phyloP scores from a whole-genome alignment of 2,888 invertebrate species.

The Chrysotoxum bicinctum region DNA sequence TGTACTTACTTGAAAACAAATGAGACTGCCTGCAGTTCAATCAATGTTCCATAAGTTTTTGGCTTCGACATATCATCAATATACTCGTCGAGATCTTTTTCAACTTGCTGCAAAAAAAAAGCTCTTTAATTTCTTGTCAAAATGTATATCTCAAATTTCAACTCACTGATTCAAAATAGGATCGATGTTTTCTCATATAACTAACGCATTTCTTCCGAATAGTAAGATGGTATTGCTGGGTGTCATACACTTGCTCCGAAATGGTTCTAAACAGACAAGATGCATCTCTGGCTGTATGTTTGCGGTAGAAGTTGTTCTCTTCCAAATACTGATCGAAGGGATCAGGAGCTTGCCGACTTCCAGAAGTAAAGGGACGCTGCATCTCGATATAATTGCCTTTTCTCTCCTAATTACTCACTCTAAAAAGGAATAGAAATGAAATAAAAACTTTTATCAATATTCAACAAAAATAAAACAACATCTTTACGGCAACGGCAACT shows the following conservation, averaged over 20 bases:
- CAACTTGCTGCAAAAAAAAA: slow-evolving; percentile 83
- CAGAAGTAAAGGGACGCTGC: slow-evolving; percentile 80
- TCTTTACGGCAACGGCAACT: slow-evolving; percentile 55
- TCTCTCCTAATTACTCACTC: not conserved
- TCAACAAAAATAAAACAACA: not conserved
- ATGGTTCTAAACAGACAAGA: slow-evolving; percentile 94
- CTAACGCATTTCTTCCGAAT: slow-evolving; percentile 89
- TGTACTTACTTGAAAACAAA: slow-evolving; percentile 85
- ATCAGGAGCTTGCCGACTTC: slow-evolving; percentile 81
- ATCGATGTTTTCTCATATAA: slow-evolving; percentile 86
- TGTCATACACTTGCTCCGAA: slow-evolving; percentile 89
- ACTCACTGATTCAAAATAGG: slow-evolving; percentile 86
- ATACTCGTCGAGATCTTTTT: slow-evolving; percentile 86
- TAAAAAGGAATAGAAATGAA: not conserved
- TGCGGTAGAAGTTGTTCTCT: slow-evolving; percentile 90
- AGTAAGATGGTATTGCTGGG: slow-evolving; percentile 88
- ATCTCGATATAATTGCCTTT: slow-evolving; percentile 39
- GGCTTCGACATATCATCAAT: slow-evolving; percentile 87
- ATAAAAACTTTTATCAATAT: not conserved
- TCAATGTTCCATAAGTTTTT: slow-evolving; percentile 86
- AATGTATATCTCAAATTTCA: not conserved
- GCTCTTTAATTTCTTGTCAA: no score
- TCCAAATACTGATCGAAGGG: slow-evolving; percentile 89
- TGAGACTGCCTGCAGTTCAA: slow-evolving; percentile 88
- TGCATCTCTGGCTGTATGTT: slow-evolving; percentile 93